A percentile compares a stretch with the other conserved stretches of the same genome.
Conservation (phyloP, 2,888 invertebrate genomes). For the Eupithecia tripunctaria region DNA sequence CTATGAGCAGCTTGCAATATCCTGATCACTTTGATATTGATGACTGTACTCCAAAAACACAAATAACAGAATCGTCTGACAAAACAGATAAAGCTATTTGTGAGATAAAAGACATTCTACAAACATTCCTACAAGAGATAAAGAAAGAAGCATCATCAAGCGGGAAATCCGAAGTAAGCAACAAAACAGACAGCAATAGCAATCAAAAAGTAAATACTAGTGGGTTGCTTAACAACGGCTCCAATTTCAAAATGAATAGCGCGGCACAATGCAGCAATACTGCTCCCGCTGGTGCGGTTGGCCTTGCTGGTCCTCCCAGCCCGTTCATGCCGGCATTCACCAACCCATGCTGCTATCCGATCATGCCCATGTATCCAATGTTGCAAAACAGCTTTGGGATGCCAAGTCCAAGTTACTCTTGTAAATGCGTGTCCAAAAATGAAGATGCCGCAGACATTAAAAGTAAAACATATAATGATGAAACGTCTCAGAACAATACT, state of each 20-base stretch:
- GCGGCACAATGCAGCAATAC: constrained; percentile 48
- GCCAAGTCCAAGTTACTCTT: constrained; percentile 65
- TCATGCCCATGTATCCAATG: constrained; percentile 70
- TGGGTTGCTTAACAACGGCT: constrained; percentile 50
- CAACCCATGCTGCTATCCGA: constrained; percentile 71
- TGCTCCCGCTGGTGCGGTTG: constrained; percentile 31
- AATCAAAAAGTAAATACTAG: constrained; percentile 45
- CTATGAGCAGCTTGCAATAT: constrained; percentile 53
- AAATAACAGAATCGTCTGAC: constrained; percentile 56
- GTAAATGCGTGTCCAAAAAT: constrained; percentile 56
- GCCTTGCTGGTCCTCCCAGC: constrained; percentile 29
- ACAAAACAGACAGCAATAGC: constrained; percentile 47
- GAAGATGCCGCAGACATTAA: constrained; percentile 52
- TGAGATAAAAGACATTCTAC: constrained; percentile 77
- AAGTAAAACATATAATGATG: constrained; percentile 48
- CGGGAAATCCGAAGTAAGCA: constrained; percentile 55
- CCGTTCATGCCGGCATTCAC: constrained; percentile 57
- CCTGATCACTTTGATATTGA: constrained; percentile 47
- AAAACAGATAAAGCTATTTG: constrained; percentile 73
- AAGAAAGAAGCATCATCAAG: constrained; percentile 66
- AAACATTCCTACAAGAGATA: constrained; percentile 72
- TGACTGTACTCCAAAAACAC: constrained; percentile 55
- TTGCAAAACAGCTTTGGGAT: constrained; percentile 66
- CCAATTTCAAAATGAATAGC: constrained; percentile 54
- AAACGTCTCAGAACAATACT: constrained; percentile 58